A percentile compares a stretch with the other conserved stretches of the same genome.
Conservation (phyloP, 2,888 invertebrate species). For the Acanthococcus lagerstroemiae region DNA sequence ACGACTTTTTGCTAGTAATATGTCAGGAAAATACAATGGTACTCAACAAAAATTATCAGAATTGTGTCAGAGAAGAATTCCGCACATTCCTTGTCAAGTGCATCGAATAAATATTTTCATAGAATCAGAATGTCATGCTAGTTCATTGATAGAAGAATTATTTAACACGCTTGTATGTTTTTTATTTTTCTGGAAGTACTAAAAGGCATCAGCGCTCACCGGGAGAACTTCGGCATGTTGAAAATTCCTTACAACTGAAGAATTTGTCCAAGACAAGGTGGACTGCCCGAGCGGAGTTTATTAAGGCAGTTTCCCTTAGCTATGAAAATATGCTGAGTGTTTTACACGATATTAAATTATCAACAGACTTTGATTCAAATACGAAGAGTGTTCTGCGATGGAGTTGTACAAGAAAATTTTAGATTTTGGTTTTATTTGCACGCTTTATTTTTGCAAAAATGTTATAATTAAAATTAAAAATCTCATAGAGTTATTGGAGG, state of each 20-base stretch:
- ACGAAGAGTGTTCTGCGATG: constrained; percentile 20
- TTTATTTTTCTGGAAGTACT: constrained; percentile 24
- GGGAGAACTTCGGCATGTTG: constrained; percentile 14
- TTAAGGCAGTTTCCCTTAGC: constrained; percentile 20
- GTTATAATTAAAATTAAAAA: no score
- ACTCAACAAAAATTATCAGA: no score
- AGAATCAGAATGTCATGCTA: constrained; percentile 16
- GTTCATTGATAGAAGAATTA: constrained; percentile 19
- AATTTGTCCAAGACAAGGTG: no score
- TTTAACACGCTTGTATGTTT: constrained; percentile 10
- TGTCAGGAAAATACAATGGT: constrained; percentile 22
- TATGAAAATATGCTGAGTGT: constrained; percentile 9
- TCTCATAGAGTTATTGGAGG: no score
- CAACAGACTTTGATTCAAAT: no score
- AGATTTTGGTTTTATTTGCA: constrained; percentile 15
- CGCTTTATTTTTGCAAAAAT: constrained; percentile 19
- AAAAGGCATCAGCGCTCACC: no score
- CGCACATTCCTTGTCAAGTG: constrained; percentile 19
- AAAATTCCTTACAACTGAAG: constrained; percentile 19
- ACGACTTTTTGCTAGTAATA: constrained; percentile 22
- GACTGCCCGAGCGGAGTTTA: no score
- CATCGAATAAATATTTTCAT: constrained; percentile 23
- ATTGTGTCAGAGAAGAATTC: constrained; percentile 12
- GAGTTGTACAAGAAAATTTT: constrained; percentile 15
- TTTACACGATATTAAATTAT: constrained; percentile 20